Conservation (phyloP, 2,113 vertebrate genomes). For the Oxyruncus cristatus region DNA sequence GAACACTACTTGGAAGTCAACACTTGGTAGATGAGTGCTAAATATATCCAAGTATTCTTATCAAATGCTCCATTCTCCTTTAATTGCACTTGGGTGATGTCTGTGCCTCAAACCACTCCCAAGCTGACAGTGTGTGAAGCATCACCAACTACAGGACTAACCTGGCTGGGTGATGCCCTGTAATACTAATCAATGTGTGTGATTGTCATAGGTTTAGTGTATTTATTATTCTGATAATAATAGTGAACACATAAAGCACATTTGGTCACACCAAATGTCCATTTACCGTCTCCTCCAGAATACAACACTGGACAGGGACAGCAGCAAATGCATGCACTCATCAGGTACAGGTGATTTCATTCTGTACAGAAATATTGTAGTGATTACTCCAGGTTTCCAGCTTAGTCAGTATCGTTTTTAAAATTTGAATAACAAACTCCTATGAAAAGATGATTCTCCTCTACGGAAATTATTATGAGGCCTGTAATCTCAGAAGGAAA, state of each 20-base stretch:
- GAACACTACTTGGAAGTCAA: not conserved
- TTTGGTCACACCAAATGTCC: not conserved
- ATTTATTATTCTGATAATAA: not conserved
- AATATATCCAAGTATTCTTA: not conserved
- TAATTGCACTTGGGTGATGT: fast-evolving
- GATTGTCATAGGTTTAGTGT: too few species aligned
- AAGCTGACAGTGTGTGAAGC: not conserved
- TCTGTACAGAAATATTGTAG: not conserved
- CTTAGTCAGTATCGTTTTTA: not conserved
- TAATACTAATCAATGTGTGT: not conserved
- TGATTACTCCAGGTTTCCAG: not conserved
- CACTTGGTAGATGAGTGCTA: not conserved
- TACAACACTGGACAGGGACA: not conserved
- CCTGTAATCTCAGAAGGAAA: not conserved
- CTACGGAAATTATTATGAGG: not conserved
- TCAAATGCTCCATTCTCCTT: not conserved
- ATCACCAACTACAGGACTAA: not conserved
- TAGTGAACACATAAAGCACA: not conserved
- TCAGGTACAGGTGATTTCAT: not conserved
- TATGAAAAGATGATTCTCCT: not conserved
- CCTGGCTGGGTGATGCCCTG: fast-evolving
- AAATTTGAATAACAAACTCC: not conserved
- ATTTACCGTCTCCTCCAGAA: not conserved
- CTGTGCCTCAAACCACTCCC: not conserved
- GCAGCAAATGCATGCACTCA: not conserved